A percentile compares a stretch with the other conserved stretches of the same genome.
These are phyloP conservation scores for Mungos mungo DNA, from an alignment of 2,113 vertebrate genomes.

Conservation along the genomic window DNA sequence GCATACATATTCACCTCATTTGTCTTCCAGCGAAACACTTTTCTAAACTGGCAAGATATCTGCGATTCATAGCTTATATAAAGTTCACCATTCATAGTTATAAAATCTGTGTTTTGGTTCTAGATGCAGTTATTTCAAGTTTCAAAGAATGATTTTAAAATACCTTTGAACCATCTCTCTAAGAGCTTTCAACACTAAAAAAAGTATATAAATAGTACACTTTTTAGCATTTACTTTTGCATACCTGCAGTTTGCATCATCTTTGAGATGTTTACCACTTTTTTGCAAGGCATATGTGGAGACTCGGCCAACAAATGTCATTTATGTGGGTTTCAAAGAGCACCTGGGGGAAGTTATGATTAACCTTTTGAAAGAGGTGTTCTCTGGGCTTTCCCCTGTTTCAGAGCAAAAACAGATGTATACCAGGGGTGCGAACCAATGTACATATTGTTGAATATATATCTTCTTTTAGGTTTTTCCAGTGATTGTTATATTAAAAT, in stretches of 20 bases:
- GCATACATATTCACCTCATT: slow-evolving; percentile 2
- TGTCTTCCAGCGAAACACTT: slow-evolving; percentile 39
- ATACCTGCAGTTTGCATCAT: slow-evolving; percentile 80
- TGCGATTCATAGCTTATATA: slow-evolving; percentile 54
- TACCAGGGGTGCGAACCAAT: slow-evolving; percentile 50
- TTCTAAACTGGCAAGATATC: neutral
- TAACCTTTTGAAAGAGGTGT: slow-evolving; percentile 69
- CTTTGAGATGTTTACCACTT: slow-evolving; percentile 72
- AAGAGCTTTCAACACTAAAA: slow-evolving; percentile 69
- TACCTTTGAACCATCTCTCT: slow-evolving; percentile 65
- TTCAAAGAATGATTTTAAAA: slow-evolving; percentile 63
- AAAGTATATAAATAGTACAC: slow-evolving; percentile 62
- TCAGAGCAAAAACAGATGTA: slow-evolving; percentile 65
- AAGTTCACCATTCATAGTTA: slow-evolving; percentile 56
- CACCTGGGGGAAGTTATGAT: slow-evolving; percentile 69
- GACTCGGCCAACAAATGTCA: slow-evolving; percentile 74
- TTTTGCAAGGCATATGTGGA: slow-evolving; percentile 50
- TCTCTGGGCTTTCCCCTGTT: slow-evolving; percentile 77
- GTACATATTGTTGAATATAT: slow-evolving; percentile 47
- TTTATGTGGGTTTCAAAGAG: slow-evolving; percentile 69
- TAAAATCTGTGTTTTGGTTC: slow-evolving; percentile 58
- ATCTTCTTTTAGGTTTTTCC: neutral
- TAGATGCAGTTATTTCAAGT: slow-evolving; percentile 50
- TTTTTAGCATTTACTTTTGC: slow-evolving; percentile 75
- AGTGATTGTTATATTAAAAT: slow-evolving; percentile 72